Conservation (phyloP, 1,140 invertebrate species). For the Caerostris darwini region DNA sequence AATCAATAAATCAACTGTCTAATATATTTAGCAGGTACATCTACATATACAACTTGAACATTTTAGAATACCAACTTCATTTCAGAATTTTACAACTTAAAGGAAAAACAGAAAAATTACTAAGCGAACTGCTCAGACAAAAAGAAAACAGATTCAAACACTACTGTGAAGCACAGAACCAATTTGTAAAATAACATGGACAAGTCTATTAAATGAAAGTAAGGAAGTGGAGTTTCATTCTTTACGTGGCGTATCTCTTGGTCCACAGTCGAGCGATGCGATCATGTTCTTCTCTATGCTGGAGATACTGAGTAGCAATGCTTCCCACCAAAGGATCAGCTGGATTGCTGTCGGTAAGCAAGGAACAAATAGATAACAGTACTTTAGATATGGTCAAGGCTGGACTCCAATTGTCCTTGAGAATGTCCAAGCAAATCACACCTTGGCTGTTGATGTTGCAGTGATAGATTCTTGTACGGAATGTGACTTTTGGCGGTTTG, state of each 20-base stretch:
- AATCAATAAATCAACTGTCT: neutral
- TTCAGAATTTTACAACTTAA: slow-evolving; percentile 2
- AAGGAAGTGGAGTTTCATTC: neutral
- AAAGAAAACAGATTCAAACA: neutral
- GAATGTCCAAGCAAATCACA: slow-evolving; percentile 96
- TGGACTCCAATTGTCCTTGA: slow-evolving; percentile 98
- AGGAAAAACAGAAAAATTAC: slow-evolving; percentile 14
- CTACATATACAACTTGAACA: neutral
- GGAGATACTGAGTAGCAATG: slow-evolving; percentile 98
- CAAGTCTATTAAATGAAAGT: neutral
- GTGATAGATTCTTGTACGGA: slow-evolving; percentile 97
- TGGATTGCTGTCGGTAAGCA: slow-evolving; percentile 97
- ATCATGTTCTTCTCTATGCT: slow-evolving; percentile 98
- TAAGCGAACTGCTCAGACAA: slow-evolving; percentile 4
- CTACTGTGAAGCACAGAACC: slow-evolving; percentile 29
- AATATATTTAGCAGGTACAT: neutral
- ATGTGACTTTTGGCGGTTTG: slow-evolving; percentile 98
- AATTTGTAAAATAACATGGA: slow-evolving; percentile 13
- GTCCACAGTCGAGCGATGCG: slow-evolving; percentile 98
- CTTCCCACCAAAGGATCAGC: slow-evolving; percentile 98
- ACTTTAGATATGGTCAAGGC: slow-evolving; percentile 97
- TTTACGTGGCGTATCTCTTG: slow-evolving; percentile 97
- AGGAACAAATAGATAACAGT: slow-evolving; percentile 95
- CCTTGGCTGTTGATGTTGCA: slow-evolving; percentile 99
- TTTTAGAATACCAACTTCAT: slow-evolving; percentile 15